These are phyloP conservation scores for Tiaroga cobitis DNA, from an alignment of 2,797 vertebrate genomes.

Conservation along the genomic window DNA sequence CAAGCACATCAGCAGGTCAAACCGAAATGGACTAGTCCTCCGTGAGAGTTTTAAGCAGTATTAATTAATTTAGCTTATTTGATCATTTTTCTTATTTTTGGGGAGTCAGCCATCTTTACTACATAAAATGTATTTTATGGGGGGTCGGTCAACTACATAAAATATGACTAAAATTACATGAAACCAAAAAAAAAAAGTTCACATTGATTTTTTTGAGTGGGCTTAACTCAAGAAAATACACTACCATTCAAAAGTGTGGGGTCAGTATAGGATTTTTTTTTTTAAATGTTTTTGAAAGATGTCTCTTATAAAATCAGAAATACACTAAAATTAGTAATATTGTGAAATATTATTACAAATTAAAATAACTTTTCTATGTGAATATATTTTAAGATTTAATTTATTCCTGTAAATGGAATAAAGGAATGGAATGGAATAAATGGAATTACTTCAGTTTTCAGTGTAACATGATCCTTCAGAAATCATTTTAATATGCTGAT, in stretches of 20 bases:
- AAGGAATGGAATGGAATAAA: too few relatives aligned
- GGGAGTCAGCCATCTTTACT: neutral
- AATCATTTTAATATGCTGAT: neutral
- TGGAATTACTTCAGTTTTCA: neutral
- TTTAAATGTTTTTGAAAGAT: neutral
- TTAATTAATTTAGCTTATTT: neutral
- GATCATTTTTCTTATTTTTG: neutral
- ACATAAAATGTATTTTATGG: too few relatives aligned
- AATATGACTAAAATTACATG: neutral
- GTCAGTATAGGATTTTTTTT: neutral
- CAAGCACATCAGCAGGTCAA: slow-evolving; percentile 9
- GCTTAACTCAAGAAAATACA: neutral
- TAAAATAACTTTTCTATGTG: neutral
- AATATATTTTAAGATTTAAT: neutral
- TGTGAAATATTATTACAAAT: neutral
- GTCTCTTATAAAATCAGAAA: neutral
- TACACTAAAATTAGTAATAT: neutral
- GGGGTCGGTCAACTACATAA: neutral
- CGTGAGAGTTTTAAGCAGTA: neutral
- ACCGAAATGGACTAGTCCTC: neutral
- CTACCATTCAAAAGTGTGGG: neutral
- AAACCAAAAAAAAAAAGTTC: neutral
- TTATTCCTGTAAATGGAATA: neutral
- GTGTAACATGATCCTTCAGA: neutral
- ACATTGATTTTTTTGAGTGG: neutral